A percentile compares a stretch with the other conserved stretches of the same genome.
Evolutionary conservation across 2,888 invertebrate genomes (phyloP).

Genomic region (Rhogogaster chlorosoma): DNA sequence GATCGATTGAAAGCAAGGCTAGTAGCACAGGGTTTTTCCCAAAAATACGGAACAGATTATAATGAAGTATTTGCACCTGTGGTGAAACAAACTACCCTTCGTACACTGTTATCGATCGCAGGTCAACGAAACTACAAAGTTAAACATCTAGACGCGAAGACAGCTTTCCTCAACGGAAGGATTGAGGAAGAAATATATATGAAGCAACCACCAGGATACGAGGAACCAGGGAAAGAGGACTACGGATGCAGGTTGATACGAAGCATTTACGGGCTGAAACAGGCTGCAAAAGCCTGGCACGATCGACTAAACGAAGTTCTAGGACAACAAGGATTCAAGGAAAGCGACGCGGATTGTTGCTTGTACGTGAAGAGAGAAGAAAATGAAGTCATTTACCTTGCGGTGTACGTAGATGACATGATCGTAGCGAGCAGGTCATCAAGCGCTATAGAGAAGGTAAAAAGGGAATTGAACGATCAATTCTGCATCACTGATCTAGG

Average conservation of each 20-base stretch:
- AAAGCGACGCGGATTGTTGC: slow-evolving; percentile 60
- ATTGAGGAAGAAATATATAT: slow-evolving; percentile 60
- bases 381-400: slow-evolving; percentile 42
- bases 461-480: slow-evolving; percentile 51
- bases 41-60: slow-evolving; percentile 65
- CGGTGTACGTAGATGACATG: slow-evolving; percentile 58
- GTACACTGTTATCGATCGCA: slow-evolving; percentile 57
- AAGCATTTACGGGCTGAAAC: slow-evolving; percentile 66
- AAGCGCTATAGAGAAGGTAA: slow-evolving; percentile 36
- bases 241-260: slow-evolving; percentile 57
- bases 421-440: slow-evolving; percentile 50
- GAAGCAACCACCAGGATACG: slow-evolving; percentile 58
- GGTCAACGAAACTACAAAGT: slow-evolving; percentile 54
- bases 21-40: slow-evolving; percentile 65
- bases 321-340: slow-evolving; percentile 52
- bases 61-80: slow-evolving; percentile 69
- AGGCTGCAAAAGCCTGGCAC: slow-evolving; percentile 64
- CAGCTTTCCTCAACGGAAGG: slow-evolving; percentile 62
- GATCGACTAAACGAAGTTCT: slow-evolving; percentile 57
- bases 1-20: slow-evolving; percentile 65
- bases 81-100: slow-evolving; percentile 57
- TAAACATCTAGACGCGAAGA: slow-evolving; percentile 61
- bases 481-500: slow-evolving; percentile 58
- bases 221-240: slow-evolving; percentile 51
- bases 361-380: slow-evolving; percentile 55